Percentiles rank a stretch among this genome's conserved stretches.
phyloP scores from a whole-genome alignment of 2,797 vertebrate species.

The Darevskia nairensis region DNA sequence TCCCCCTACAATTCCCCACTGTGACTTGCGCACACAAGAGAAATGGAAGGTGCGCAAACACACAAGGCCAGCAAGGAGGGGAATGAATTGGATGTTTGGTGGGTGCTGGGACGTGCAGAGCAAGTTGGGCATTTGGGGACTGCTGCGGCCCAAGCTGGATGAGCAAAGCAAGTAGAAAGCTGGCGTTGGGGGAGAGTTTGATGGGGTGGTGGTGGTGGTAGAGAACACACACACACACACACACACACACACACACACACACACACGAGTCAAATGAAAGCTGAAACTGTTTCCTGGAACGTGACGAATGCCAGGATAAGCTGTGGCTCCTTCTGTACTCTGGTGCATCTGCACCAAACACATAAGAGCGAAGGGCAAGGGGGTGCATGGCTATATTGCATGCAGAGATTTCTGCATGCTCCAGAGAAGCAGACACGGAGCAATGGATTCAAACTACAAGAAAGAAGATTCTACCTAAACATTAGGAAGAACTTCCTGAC shows the following conservation, averaged over 20 bases:
- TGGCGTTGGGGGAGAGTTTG: too few species aligned
- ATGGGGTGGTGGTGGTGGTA: too few species aligned
- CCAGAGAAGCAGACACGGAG: too few species aligned
- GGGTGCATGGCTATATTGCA: background rate
- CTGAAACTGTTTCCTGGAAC: background rate
- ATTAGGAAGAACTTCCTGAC: too few species aligned
- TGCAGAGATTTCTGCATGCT: too few species aligned
- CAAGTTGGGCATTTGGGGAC: background rate
- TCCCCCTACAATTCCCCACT: background rate
- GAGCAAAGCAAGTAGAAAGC: background rate
- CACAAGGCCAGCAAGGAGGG: background rate
- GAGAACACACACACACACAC: too few species aligned
- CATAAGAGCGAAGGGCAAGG: too few species aligned
- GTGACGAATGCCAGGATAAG: background rate
- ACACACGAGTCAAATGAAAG: too few species aligned
- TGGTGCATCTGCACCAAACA: background rate
- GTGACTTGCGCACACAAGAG: accelerated
- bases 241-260: too few species aligned
- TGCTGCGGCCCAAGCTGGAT: background rate
- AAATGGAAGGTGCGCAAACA: background rate
- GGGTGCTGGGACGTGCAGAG: accelerated
- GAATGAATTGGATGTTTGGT: background rate
- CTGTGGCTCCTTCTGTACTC: too few species aligned
- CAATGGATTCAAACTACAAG: too few species aligned
- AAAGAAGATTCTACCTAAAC: too few species aligned